Percentiles rank a stretch among this genome's conserved stretches.
phyloP scores from a whole-genome alignment of 2,888 invertebrate species.

The Drosophila rellima region DNA sequence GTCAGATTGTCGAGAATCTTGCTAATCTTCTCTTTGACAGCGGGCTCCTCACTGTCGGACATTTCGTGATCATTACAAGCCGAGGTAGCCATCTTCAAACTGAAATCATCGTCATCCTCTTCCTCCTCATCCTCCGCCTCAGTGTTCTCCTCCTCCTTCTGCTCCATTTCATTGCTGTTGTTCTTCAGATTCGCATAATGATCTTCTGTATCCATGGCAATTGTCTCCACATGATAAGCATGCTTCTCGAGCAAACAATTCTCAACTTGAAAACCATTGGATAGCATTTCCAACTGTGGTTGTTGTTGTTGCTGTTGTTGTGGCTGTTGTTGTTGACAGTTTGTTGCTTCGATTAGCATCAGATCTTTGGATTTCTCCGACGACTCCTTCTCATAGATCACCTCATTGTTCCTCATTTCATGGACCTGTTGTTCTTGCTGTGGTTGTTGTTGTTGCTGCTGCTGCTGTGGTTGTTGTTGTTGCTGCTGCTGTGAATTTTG shows the following conservation, averaged over 20 bases:
- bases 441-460: slow-evolving; percentile 34
- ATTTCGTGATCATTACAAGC: slow-evolving; percentile 80
- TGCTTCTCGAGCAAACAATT: slow-evolving; percentile 64
- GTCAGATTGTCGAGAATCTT: slow-evolving; percentile 84
- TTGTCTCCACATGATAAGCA: slow-evolving; percentile 59
- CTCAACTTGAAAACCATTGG: slow-evolving; percentile 47
- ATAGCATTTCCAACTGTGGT: slow-evolving; percentile 50
- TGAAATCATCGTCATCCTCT: slow-evolving; percentile 83
- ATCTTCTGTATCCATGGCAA: slow-evolving; percentile 68
- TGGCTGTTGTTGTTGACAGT: slow-evolving; percentile 47
- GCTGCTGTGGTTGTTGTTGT: slow-evolving; percentile 41
- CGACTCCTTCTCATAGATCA: slow-evolving; percentile 55
- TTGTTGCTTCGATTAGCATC: slow-evolving; percentile 43
- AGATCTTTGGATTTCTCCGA: slow-evolving; percentile 43
- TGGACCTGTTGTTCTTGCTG: neutral
- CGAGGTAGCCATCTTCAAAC: slow-evolving; percentile 82
- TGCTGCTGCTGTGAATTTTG: slow-evolving; percentile 38
- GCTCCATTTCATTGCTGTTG: slow-evolving; percentile 10
- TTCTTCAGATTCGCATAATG: slow-evolving; percentile 40
- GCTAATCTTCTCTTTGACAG: slow-evolving; percentile 84
- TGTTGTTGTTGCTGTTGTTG: slow-evolving; percentile 54
- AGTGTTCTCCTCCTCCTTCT: neutral
- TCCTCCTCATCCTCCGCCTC: slow-evolving; percentile 72
- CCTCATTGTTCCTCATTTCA: slow-evolving; percentile 50
- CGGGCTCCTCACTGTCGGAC: slow-evolving; percentile 83